Base-by-base conservation (phyloP, 1,140 invertebrate species). In the Elymnias hypermnestra region DNA sequence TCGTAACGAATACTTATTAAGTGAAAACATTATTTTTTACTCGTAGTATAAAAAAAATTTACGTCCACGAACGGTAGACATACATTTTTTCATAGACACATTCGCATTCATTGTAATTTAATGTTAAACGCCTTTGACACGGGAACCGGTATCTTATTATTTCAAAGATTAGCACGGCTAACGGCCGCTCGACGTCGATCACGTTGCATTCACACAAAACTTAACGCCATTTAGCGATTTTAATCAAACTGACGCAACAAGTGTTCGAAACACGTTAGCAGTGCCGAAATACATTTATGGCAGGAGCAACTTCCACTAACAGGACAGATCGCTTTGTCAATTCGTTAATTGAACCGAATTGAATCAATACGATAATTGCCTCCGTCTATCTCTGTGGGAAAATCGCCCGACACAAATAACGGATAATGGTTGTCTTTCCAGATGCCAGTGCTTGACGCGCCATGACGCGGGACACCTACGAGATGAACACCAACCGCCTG, bases 381-480 rank as follows among this genome's bases (percentile, higher is more conserved):
- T 9, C 17, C 40, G 21, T 26, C 51, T 41, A 10, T 25, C 43
- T 53, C 12, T 10, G 45, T 46, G 31, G 26, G 49, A 61, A 51
- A 53, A 57, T 43, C 41, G 47, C 9, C 22, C 33, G n/a, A 40
- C 15, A 21, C 40, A 19, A 44, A 41, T 47, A 46, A 52, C 8
- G 18, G 7, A 38, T 13, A 38, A 17, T 67, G 39, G 33, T 57
- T 87, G 6, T 33, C 7, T 14, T 33, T 86, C 51, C 84, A 87
- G 83, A 83, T 85, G 73, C 54, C 62, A 73, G 56, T 57, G 33
- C 25, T 22, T 44, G 19, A 36, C 52, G 52, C 57, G 53, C 36
- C 52, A 87, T 87, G 84, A 70, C 65, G 38, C 70, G 69, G 43
- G 78, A 86, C 57, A 77, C 52, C 55, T 86, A 85, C 70, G 84